A percentile compares a stretch with the other conserved stretches of the same genome.
Conservation (phyloP, 2,888 invertebrate genomes). For the Timandra comae region DNA sequence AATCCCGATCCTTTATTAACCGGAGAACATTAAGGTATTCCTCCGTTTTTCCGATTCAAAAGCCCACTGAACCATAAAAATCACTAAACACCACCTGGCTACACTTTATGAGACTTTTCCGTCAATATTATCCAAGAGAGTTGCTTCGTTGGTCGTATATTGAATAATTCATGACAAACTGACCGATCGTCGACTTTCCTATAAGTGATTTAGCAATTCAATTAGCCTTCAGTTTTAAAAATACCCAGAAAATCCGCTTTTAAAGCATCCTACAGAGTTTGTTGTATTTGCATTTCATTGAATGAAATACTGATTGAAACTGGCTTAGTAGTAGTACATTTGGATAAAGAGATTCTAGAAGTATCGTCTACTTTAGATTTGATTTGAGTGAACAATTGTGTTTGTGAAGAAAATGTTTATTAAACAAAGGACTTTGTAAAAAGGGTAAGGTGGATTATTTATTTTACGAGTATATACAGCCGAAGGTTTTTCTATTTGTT, state of each 20-base stretch:
- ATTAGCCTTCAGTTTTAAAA: conserved; percentile 35
- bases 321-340: not conserved
- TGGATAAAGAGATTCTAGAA: too few relatives aligned
- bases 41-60: too few relatives aligned
- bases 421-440: too few relatives aligned
- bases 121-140: conserved; percentile 12
- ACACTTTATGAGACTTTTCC: conserved; percentile 10
- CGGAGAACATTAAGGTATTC: too few relatives aligned
- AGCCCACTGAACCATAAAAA: conserved; percentile 8
- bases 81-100: conserved; percentile 14
- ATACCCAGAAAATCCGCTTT: conserved; percentile 25
- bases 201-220: conserved; percentile 47
- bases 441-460: too few relatives aligned
- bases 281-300: conserved; percentile 20
- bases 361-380: conserved; percentile 3
- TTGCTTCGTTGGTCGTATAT: conserved; percentile 2
- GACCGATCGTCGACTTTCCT: conserved; percentile 34
- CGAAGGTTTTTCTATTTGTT: too few relatives aligned
- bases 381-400: conserved; percentile 7
- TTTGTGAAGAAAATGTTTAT: not conserved
- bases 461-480: too few relatives aligned
- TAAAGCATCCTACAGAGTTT: conserved; percentile 19
- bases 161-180: conserved; percentile 42
- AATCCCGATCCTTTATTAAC: too few relatives aligned
- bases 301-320: conserved; percentile 3